phyloP scores from a whole-genome alignment of 1,140 invertebrate species.

The Ephestia elutella region DNA sequence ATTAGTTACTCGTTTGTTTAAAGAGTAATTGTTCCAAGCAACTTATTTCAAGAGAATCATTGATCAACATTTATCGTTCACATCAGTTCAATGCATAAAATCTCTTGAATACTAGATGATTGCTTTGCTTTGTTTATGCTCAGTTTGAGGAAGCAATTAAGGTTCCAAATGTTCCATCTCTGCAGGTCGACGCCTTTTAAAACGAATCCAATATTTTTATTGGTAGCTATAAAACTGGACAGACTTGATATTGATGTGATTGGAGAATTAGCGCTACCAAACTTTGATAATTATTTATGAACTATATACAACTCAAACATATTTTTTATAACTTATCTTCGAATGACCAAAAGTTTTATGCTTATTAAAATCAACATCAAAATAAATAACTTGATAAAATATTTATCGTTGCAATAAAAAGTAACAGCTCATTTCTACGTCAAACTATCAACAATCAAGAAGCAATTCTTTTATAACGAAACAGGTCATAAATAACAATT shows the following conservation, averaged over 20 bases:
- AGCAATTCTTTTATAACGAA: too few species aligned
- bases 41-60: background rate
- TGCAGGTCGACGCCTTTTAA: background rate
- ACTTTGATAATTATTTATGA: background rate
- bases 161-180: background rate
- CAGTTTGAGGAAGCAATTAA: too few species aligned
- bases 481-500: slow-evolving; percentile 11
- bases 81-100: too few species aligned
- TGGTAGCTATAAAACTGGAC: background rate
- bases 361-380: background rate
- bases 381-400: background rate
- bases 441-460: too few species aligned
- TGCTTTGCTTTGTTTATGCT: too few species aligned
- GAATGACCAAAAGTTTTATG: too few species aligned
- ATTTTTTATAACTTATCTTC: too few species aligned
- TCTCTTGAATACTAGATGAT: too few species aligned
- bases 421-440: background rate
- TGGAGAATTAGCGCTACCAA: background rate
- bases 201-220: background rate
- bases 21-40: background rate
- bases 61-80: too few species aligned
- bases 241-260: background rate
- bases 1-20: slow-evolving; percentile 5
- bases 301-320: too few species aligned
- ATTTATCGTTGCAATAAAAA: background rate